Evolutionary conservation across 2,797 vertebrate species (phyloP).

Genomic region (Octomys mimax): DNA sequence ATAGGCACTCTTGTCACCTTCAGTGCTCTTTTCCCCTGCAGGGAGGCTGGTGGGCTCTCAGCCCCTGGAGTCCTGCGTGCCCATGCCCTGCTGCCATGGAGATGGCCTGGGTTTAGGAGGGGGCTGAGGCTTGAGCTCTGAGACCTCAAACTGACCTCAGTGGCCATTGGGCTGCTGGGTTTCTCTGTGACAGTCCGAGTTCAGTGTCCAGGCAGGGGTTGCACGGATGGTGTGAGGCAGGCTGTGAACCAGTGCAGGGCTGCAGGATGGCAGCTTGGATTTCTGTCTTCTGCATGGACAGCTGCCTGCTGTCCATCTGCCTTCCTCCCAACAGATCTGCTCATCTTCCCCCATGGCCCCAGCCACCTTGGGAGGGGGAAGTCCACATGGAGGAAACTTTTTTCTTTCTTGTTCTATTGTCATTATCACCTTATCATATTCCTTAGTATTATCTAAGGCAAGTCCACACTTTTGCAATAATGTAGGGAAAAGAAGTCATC

Average conservation of each 20-base stretch:
- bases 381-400: not conserved
- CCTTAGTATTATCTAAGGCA: not conserved
- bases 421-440: not conserved
- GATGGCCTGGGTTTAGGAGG: not conserved
- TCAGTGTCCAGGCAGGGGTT: not conserved
- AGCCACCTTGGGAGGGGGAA: not conserved
- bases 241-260: not conserved
- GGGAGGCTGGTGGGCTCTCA: not conserved
- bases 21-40: not conserved
- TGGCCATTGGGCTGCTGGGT: not conserved
- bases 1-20: not conserved
- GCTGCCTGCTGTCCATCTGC: not conserved
- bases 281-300: not conserved
- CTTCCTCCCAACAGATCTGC: not conserved
- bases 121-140: not conserved
- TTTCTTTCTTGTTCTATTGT: not conserved
- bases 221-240: accelerated
- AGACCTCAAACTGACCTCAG: not conserved
- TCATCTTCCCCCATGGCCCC: not conserved
- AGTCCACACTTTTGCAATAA: not conserved
- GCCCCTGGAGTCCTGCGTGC: not conserved
- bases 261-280: not conserved
- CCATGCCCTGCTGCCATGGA: not conserved
- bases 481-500: not conserved
- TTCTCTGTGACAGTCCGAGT: not conserved